A percentile compares a stretch with the other conserved stretches of the same genome.
Evolutionary conservation across 2,113 vertebrate species (phyloP).

Genomic region (Abramis brama): DNA sequence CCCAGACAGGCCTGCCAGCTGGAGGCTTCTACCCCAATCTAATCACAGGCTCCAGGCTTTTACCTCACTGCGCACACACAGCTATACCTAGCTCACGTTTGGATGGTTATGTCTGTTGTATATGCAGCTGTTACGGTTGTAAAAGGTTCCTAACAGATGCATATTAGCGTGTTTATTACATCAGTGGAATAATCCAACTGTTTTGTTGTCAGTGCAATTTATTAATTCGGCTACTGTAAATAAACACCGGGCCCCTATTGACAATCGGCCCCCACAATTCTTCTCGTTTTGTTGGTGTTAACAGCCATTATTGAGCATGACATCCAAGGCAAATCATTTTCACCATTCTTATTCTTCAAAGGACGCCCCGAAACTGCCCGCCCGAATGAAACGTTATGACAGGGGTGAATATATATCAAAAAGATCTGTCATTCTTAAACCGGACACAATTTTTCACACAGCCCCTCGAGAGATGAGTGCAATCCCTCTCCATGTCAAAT

Average conservation of each 20-base stretch:
- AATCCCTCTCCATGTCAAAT: conserved; percentile 60
- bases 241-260: not conserved
- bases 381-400: conserved; percentile 61
- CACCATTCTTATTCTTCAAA: conserved; percentile 41
- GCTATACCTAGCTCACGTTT: not conserved
- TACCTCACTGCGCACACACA: conserved; percentile 7
- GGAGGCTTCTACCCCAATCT: conserved; percentile 98
- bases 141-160: not conserved
- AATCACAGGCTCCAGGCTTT: conserved; percentile 78
- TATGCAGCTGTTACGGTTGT: not conserved
- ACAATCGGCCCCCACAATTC: not conserved
- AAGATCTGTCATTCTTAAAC: conserved; percentile 63
- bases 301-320: conserved; percentile 39
- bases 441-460: conserved; percentile 68
- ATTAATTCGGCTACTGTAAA: not conserved
- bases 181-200: not conserved
- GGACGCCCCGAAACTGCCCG: conserved; percentile 42
- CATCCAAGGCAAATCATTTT: conserved; percentile 57
- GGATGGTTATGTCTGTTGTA: not conserved
- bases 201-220: not conserved
- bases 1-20: conserved; percentile 99
- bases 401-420: conserved; percentile 74
- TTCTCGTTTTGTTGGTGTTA: not conserved
- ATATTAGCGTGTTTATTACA: not conserved
- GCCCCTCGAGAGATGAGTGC: conserved; percentile 57